Conservation (phyloP, 1,140 invertebrate species). For the Hypothenemus hampei region DNA sequence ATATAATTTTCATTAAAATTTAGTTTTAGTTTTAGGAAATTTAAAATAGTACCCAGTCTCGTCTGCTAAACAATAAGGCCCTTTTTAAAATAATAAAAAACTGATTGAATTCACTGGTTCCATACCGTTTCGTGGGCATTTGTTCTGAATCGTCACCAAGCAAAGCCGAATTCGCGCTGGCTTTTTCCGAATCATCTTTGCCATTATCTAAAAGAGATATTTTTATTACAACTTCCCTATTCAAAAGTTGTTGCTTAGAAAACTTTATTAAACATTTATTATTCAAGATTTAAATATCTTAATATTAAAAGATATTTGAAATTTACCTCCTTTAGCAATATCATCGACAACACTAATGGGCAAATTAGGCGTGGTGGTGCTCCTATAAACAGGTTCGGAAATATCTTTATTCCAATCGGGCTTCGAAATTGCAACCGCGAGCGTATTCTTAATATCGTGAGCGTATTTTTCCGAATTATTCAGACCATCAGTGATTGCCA, state of each 20-base stretch:
- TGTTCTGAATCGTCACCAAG: constrained; percentile 57
- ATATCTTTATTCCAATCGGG: constrained; percentile 49
- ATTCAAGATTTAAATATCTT: too few relatives aligned
- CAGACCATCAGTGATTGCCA: constrained; percentile 54
- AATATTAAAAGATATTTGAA: background rate
- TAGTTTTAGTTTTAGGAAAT: too few relatives aligned
- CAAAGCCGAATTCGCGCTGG: constrained; percentile 60
- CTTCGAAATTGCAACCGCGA: constrained; percentile 60
- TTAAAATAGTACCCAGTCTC: constrained; percentile 87
- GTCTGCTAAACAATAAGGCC: constrained; percentile 71
- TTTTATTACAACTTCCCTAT: too few relatives aligned
- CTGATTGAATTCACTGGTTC: constrained; percentile 69
- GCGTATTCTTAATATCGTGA: constrained; percentile 46
- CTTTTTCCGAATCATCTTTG: constrained; percentile 51
- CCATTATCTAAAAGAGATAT: constrained; percentile 7
- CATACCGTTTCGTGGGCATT: constrained; percentile 61
- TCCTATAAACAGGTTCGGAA: constrained; percentile 18
- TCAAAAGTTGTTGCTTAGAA: too few relatives aligned
- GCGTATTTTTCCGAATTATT: constrained; percentile 58
- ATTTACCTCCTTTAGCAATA: constrained; percentile 56
- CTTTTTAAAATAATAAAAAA: constrained; percentile 77
- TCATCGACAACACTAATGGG: constrained; percentile 60
- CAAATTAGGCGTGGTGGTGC: constrained; percentile 7
- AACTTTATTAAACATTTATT: too few relatives aligned
- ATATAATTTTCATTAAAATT: background rate